Base-by-base conservation (phyloP, 2,888 invertebrate species). In the Chalcosyrphus nemorum region DNA sequence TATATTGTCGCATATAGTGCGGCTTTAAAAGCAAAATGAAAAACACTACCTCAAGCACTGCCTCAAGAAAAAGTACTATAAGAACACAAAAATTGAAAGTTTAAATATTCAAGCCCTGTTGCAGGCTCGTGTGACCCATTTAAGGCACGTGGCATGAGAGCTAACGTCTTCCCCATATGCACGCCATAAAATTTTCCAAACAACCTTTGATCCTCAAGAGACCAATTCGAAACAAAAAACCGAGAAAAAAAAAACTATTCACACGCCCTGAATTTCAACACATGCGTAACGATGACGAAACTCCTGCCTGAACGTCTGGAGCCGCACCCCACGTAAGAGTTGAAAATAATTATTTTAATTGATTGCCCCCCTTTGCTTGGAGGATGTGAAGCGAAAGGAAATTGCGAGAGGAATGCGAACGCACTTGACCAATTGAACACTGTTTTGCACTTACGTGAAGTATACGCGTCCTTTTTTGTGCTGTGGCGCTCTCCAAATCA, bases 401-500 rank as follows among this genome's bases (percentile, higher is more conserved):
- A 71, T 17, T 24, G 21, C 6, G 35, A 21, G 17, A n/a, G 27
- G 41, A 71, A 24, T 24, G 21, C 6, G 35, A 66, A 61, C 59
- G 50, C 72, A 72, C 65, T 77, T 45, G 24, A 32, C 15, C 32
- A 50, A 54, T 72, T 43, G 19, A 71, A 72, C 65, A 77, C 59
- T 38, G 27, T 76, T 66, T 59, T 70, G n/a, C 29, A 93, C 95
- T 95, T 92, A 96, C 96, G 96, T 96, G 89, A 96, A 96, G 90
- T 95, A 96, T 54, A 96, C 96, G 86, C 93, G 93, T 86, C 96
- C 96, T 7, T 91, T 92, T 65, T 93, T 91, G 87, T 95, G 92
- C 2, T 92, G 91, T 0, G 96, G 96, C 1, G 96, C 95, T 88
- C 93, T 93, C 96, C 96, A 96, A 45, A 95, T 91, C 15, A 96